Conservation (phyloP, 2,888 invertebrate genomes). For the Melipona beecheii region DNA sequence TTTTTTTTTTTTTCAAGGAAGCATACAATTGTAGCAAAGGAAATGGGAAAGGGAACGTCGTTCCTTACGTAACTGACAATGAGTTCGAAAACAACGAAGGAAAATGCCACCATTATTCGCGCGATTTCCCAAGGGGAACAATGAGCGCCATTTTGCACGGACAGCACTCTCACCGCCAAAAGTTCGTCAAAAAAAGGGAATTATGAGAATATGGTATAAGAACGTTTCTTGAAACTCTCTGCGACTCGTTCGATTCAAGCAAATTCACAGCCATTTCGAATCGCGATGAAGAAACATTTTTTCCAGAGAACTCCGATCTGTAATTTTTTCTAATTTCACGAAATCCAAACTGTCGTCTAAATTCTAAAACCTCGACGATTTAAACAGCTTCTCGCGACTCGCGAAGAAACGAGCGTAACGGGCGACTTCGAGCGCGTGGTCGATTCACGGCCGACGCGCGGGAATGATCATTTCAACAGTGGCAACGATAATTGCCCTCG, state of each 20-base stretch:
- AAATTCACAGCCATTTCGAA: background rate
- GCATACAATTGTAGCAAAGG: background rate
- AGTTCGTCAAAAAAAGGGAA: background rate
- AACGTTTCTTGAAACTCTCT: background rate
- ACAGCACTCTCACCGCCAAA: background rate
- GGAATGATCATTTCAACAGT: constrained; percentile 56
- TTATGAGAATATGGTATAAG: background rate
- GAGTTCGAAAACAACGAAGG: background rate
- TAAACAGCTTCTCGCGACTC: background rate
- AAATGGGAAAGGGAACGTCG: background rate
- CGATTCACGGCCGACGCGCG: constrained; percentile 41
- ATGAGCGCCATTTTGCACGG: background rate
- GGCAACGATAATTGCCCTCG: constrained; percentile 50
- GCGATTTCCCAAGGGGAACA: constrained; percentile 9
- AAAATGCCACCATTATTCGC: constrained; percentile 6
- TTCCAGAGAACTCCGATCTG: no score
- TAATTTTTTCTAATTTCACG: no score
- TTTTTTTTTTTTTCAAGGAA: background rate
- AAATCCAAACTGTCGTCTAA: background rate
- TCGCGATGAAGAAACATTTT: background rate
- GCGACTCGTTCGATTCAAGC: background rate
- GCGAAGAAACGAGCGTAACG: background rate
- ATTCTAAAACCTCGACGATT: background rate
- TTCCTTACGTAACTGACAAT: background rate
- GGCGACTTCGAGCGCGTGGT: constrained; percentile 24